phyloP scores from a whole-genome alignment of 2,113 vertebrate genomes.

The Archocentrus centrarchus region DNA sequence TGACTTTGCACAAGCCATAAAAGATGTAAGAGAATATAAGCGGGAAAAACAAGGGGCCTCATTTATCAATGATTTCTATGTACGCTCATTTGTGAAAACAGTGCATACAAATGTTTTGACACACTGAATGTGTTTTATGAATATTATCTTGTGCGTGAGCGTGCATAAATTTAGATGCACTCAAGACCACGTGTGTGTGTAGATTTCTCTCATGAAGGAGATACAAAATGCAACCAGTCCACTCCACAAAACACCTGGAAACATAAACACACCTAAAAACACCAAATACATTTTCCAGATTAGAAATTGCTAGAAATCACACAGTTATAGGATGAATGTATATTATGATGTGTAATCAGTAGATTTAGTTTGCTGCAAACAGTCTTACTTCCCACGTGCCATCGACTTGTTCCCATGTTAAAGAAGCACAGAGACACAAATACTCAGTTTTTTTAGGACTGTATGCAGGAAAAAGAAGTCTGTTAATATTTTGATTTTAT shows the following conservation, averaged over 20 bases:
- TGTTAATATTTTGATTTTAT: not conserved
- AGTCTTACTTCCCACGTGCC: not conserved
- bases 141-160: not conserved
- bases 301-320: not conserved
- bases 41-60: not conserved
- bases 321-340: not conserved
- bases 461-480: not conserved
- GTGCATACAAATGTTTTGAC: not conserved
- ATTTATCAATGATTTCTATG: not conserved
- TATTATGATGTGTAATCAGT: not conserved
- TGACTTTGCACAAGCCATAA: not conserved
- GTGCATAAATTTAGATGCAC: not conserved
- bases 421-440: not conserved
- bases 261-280: not conserved
- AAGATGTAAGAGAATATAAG: not conserved
- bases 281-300: not conserved
- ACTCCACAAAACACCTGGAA: not conserved
- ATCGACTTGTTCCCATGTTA: not conserved
- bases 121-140: not conserved
- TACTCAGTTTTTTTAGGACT: too few relatives aligned
- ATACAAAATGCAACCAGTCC: not conserved
- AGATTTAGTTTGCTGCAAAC: not conserved
- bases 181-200: not conserved
- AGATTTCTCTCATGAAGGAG: not conserved
- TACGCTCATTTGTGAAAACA: not conserved